Evolutionary conservation across 1,140 invertebrate genomes (phyloP), one percentile per base, ranked within the genome.

Genomic region (Drosophila sucinea): DNA sequence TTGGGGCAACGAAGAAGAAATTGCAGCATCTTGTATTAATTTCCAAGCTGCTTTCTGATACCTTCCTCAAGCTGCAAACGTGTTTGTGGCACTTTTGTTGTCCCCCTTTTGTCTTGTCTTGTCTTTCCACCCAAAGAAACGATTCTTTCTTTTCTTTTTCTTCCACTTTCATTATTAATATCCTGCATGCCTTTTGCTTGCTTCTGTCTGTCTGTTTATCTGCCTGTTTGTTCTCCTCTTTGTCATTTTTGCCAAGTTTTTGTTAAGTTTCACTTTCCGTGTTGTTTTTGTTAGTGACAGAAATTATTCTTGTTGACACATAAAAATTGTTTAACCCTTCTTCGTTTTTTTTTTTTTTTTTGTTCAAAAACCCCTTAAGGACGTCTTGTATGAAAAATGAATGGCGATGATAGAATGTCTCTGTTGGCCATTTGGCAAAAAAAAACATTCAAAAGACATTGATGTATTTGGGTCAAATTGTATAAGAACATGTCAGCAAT

Each of bases 291-390:
- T 77, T 78, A 77, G 74, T 79, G 83, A 79, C 83, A 86, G 83
- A 77, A 86, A 86, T 87, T 86, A 86, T 87, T 86, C 83, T 86
- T 86, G 83, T 87, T 86, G 83, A 86, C 83, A 86, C 76, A 86
- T 86, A 86, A 86, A 86, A 86, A 86, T 87, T 73, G 79, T 87
- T 76, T 69, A 87, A 83, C 83, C 83, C 83, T 79, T 86, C 83
- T 79, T 79, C 69, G n/a, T 44, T 40, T 74, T 65, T 38, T 25
- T 55, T 1, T 1, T 2, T 38, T 38, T 38, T 7, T 38, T 10
- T n/a, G 51, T 35, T 38, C 8, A 8, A 7, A 7, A 1, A 8
- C 5, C 33, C 35, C 35, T 38, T 17, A 17, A 17, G 17, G 17
- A 17, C 17, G 17, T 17, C 17, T 11, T 23, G 44, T 51, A 79